A percentile compares a stretch with the other conserved stretches of the same genome.
phyloP scores from a whole-genome alignment of 2,888 invertebrate genomes.

The Pantelozetes paolii region DNA sequence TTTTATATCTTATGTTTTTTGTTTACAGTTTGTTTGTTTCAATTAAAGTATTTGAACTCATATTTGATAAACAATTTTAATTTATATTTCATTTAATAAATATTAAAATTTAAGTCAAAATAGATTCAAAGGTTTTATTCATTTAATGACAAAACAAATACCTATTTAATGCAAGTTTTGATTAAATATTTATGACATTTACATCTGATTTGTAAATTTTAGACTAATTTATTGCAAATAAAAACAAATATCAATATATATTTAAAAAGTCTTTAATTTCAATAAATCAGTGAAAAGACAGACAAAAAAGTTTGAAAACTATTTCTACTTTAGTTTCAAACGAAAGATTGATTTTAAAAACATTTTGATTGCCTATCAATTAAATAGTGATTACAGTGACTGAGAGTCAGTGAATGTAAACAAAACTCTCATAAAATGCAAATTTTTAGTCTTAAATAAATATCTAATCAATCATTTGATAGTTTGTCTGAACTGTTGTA shows the following conservation, averaged over 20 bases:
- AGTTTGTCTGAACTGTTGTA: neutral
- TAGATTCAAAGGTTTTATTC: too few species aligned
- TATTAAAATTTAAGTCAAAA: too few species aligned
- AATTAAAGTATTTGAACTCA: too few species aligned
- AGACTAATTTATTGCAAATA: neutral
- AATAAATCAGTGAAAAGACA: neutral
- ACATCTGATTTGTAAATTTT: too few species aligned
- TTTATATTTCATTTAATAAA: too few species aligned
- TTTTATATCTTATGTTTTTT: too few species aligned
- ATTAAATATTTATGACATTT: too few species aligned
- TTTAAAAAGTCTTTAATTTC: neutral
- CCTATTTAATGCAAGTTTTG: too few species aligned
- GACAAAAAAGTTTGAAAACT: neutral
- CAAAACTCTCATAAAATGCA: conserved; percentile 3
- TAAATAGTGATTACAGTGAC: neutral
- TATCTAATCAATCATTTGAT: conserved; percentile 10
- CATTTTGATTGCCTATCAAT: conserved; percentile 3
- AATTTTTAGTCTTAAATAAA: conserved; percentile 5
- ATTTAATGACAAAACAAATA: too few species aligned
- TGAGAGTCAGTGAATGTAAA: neutral
- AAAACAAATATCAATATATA: too few species aligned
- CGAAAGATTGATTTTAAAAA: neutral
- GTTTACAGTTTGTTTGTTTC: too few species aligned
- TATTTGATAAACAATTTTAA: too few species aligned
- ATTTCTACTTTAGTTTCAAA: neutral